Evolutionary conservation across 2,113 vertebrate genomes (phyloP).

Genomic region (Andinoacara biseriatus): DNA sequence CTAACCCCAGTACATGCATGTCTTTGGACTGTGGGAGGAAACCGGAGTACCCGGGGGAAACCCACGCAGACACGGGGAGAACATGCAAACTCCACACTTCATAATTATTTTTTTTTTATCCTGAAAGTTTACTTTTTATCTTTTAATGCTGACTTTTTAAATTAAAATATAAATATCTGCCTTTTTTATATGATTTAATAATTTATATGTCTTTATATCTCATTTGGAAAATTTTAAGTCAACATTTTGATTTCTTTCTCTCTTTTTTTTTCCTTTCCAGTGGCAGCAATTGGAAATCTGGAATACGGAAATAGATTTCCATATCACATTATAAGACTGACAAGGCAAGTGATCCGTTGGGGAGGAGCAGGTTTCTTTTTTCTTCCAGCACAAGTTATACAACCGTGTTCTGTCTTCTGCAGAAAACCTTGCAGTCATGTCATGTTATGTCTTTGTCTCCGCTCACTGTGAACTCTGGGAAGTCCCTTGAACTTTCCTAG

Average conservation of each 20-base stretch:
- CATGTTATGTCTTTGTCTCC: conserved; percentile 40
- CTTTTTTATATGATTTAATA: not conserved
- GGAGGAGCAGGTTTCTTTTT: conserved; percentile 32
- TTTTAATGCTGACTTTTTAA: not conserved
- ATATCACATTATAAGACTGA: conserved; percentile 19
- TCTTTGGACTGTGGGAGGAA: too few relatives aligned
- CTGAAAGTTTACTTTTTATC: not conserved
- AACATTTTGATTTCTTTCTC: not conserved
- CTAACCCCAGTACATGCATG: too few relatives aligned
- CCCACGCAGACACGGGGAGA: too few relatives aligned
- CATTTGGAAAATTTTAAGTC: too few relatives aligned
- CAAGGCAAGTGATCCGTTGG: not conserved
- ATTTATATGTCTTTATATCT: too few relatives aligned
- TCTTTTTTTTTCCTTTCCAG: not conserved
- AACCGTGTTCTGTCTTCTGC: conserved; percentile 18
- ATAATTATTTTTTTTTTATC: not conserved
- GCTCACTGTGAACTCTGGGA: conserved; percentile 77
- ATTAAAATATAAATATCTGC: not conserved
- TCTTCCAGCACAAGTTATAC: conserved; percentile 68
- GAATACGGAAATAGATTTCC: not conserved
- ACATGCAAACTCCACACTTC: too few relatives aligned
- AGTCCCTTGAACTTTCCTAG: conserved; percentile 78
- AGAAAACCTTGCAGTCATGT: conserved; percentile 18
- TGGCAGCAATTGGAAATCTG: not conserved
- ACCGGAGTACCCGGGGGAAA: too few relatives aligned